These are phyloP conservation scores for Agrypnia vestita DNA, from an alignment of 1,140 invertebrate species.

Conservation along the genomic window DNA sequence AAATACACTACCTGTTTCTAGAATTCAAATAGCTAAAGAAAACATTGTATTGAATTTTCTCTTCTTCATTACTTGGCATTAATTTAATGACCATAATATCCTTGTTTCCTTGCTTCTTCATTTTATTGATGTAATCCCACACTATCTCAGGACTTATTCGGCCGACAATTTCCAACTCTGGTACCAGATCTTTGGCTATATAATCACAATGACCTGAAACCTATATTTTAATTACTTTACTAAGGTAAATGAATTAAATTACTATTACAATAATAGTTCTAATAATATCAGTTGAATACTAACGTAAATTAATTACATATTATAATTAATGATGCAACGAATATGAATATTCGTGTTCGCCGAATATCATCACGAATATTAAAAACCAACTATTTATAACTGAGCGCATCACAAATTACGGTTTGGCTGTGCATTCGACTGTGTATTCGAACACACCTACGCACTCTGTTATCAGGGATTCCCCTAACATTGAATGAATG, in stretches of 20 bases:
- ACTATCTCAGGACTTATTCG: slow-evolving; percentile 92
- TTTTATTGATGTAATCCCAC: slow-evolving; percentile 94
- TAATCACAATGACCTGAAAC: slow-evolving; percentile 80
- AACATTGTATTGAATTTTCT: slow-evolving; percentile 89
- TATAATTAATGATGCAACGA: no score
- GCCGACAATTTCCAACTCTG: slow-evolving; percentile 91
- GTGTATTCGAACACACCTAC: no score
- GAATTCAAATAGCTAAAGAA: slow-evolving; percentile 92
- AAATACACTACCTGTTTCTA: slow-evolving; percentile 75
- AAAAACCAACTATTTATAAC: no score
- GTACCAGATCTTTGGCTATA: slow-evolving; percentile 81
- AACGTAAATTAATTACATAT: no score
- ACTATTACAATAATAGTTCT: not conserved
- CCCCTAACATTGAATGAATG: no score
- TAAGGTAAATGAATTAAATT: no score
- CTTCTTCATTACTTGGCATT: slow-evolving; percentile 85
- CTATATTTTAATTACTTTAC: slow-evolving; percentile 53
- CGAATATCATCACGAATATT: no score
- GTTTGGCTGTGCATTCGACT: no score
- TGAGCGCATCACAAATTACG: no score
- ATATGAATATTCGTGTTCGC: no score
- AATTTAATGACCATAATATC: slow-evolving; percentile 90
- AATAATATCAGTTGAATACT: no score
- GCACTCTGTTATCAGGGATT: no score
- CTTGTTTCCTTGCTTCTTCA: slow-evolving; percentile 89